Evolutionary conservation across 1,140 invertebrate species (phyloP).

Genomic region (Drosophila sucinea): DNA sequence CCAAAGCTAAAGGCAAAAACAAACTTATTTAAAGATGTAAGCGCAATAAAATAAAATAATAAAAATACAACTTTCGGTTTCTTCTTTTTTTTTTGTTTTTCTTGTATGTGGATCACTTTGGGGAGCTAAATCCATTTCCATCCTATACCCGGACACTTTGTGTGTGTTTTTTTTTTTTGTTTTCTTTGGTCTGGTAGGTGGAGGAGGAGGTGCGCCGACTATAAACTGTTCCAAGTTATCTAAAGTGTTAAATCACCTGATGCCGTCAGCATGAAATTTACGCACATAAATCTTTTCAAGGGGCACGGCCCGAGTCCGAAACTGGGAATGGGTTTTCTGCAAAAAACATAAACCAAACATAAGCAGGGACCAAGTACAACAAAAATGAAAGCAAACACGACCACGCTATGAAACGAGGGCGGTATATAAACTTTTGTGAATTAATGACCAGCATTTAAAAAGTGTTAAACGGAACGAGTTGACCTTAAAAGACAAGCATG

Average conservation of each 20-base stretch:
- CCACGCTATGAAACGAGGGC: constrained; percentile 49
- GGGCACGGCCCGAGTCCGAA: constrained; percentile 54
- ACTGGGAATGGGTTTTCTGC: constrained; percentile 51
- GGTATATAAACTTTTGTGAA: background rate
- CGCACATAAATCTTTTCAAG: constrained; percentile 74
- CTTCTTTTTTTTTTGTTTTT: constrained; percentile 12
- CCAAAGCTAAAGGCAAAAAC: constrained; percentile 42
- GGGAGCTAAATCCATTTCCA: constrained; percentile 8
- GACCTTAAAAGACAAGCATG: no score
- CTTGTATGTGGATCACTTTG: constrained; percentile 1
- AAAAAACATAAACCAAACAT: constrained; percentile 77
- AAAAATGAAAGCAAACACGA: constrained; percentile 28
- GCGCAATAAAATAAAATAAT: constrained; percentile 81
- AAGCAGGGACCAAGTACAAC: constrained; percentile 52
- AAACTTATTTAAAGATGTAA: constrained; percentile 81
- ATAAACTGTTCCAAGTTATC: constrained; percentile 80
- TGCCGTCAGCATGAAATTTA: constrained; percentile 83
- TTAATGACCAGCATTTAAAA: no score
- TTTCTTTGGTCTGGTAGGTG: background rate
- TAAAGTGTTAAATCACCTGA: constrained; percentile 83
- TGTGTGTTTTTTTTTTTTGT: constrained; percentile 23
- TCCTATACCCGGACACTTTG: constrained; percentile 17
- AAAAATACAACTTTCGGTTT: constrained; percentile 72
- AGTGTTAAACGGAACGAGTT: no score
- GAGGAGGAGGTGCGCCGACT: constrained; percentile 42